Percentiles rank a stretch among this genome's conserved stretches.
These are phyloP conservation scores for Apodemia duryi DNA, from an alignment of 2,888 invertebrate genomes.

Conservation along the genomic window DNA sequence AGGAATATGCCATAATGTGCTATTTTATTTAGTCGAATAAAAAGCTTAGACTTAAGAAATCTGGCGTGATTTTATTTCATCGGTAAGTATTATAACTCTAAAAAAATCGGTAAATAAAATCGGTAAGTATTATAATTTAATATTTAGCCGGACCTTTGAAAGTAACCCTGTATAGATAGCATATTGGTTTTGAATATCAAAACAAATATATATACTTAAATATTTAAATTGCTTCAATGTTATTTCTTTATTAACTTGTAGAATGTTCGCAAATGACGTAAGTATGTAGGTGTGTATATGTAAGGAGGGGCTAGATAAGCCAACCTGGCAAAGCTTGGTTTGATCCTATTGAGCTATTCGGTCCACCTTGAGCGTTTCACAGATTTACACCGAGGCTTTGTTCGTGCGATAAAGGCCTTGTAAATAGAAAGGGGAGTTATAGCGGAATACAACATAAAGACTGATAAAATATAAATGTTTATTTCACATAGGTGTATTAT, in stretches of 20 bases:
- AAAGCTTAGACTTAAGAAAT: no score
- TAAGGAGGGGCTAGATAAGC: conserved; percentile 60
- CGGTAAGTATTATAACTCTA: no score
- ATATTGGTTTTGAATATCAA: no score
- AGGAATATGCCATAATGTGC: no score
- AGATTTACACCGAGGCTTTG: conserved; percentile 46
- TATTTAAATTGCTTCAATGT: background rate
- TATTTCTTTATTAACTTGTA: background rate
- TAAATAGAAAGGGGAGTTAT: background rate
- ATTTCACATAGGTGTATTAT: no score
- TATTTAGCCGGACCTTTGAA: no score
- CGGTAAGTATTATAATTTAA: no score
- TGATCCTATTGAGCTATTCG: conserved; percentile 61
- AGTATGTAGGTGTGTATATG: conserved; percentile 56
- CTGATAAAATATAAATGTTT: background rate
- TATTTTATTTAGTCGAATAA: no score
- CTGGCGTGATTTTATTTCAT: no score
- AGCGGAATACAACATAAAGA: background rate
- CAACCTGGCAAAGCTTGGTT: conserved; percentile 52
- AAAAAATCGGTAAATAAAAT: no score
- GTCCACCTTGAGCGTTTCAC: conserved; percentile 36
- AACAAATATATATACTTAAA: background rate
- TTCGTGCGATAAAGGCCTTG: conserved; percentile 23
- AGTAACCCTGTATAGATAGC: no score
- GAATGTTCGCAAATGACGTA: conserved; percentile 17